phyloP scores from a whole-genome alignment of 2,888 invertebrate species.

The Spodoptera exigua region DNA sequence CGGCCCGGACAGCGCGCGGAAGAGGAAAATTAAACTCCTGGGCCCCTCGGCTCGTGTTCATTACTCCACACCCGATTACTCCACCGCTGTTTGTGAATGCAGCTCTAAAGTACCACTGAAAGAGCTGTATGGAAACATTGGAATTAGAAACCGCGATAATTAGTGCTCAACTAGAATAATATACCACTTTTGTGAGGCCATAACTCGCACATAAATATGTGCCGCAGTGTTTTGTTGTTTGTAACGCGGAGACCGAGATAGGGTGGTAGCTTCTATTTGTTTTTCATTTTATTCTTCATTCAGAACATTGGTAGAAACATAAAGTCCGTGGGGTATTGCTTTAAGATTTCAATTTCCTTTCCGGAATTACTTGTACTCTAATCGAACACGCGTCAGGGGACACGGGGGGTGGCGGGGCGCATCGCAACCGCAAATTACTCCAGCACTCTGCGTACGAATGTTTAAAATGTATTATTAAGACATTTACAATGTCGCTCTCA shows the following conservation, averaged over 20 bases:
- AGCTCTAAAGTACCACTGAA: conserved; percentile 70
- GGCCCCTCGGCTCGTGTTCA: conserved; percentile 84
- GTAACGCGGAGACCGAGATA: conserved; percentile 45
- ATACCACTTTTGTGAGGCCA: conserved; percentile 48
- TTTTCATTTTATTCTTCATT: conserved; percentile 80
- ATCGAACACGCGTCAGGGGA: conserved; percentile 88
- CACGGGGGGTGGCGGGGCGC: conserved; percentile 66
- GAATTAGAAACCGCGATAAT: conserved; percentile 68
- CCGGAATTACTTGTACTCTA: conserved; percentile 88
- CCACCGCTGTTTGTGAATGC: conserved; percentile 77
- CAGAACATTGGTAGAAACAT: conserved; percentile 75
- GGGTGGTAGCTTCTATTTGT: conserved; percentile 68
- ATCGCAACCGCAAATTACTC: conserved; percentile 86
- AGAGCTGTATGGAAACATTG: conserved; percentile 64
- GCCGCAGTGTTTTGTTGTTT: conserved; percentile 39
- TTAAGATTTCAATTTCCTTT: conserved; percentile 89
- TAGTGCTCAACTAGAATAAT: conserved; percentile 56
- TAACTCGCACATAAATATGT: conserved; percentile 42
- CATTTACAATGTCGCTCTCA: conserved; percentile 69
- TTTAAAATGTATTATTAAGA: conserved; percentile 85
- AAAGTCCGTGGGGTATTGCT: conserved; percentile 86
- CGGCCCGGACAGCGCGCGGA: conserved; percentile 83
- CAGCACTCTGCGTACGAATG: conserved; percentile 82
- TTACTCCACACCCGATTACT: conserved; percentile 85
- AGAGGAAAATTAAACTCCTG: conserved; percentile 89